A percentile compares a stretch with the other conserved stretches of the same genome.
Evolutionary conservation across 2,113 vertebrate genomes (phyloP).

Genomic region (Gopherus flavomarginatus): DNA sequence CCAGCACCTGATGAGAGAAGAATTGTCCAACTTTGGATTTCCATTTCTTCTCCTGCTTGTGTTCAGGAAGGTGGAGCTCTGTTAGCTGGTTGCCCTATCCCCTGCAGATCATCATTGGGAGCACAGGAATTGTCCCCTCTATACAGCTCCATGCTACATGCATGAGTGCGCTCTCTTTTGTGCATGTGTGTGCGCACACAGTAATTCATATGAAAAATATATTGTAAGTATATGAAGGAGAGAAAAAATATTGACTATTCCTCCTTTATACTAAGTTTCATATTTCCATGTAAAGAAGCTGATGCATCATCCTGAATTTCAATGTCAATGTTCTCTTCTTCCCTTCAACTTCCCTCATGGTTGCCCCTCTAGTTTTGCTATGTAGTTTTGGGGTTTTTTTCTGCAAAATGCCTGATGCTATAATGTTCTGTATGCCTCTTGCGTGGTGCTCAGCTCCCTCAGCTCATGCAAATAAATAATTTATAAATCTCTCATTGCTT

Average conservation of each 20-base stretch:
- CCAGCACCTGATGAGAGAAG: neutral
- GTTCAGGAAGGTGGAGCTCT: neutral
- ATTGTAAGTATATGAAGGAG: neutral
- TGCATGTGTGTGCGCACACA: neutral
- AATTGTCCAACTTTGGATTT: neutral
- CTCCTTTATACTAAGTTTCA: neutral
- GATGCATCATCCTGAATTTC: neutral
- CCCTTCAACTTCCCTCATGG: neutral
- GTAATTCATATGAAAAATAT: neutral
- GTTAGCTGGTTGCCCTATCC: rapidly evolving
- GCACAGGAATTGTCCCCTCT: neutral
- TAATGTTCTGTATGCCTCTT: neutral
- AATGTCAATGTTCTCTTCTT: neutral
- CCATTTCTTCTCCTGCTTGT: neutral
- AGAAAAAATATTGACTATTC: neutral
- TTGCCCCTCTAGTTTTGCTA: neutral
- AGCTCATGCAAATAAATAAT: neutral
- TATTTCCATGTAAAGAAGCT: neutral
- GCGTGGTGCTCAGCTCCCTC: neutral
- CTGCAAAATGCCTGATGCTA: neutral
- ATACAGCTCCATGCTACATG: neutral
- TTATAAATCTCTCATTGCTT: neutral
- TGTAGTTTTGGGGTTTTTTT: neutral
- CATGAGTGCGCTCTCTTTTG: neutral
- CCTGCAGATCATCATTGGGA: neutral